Base-by-base conservation (phyloP, 2,888 invertebrate genomes). In the Pyrrhia umbra region DNA sequence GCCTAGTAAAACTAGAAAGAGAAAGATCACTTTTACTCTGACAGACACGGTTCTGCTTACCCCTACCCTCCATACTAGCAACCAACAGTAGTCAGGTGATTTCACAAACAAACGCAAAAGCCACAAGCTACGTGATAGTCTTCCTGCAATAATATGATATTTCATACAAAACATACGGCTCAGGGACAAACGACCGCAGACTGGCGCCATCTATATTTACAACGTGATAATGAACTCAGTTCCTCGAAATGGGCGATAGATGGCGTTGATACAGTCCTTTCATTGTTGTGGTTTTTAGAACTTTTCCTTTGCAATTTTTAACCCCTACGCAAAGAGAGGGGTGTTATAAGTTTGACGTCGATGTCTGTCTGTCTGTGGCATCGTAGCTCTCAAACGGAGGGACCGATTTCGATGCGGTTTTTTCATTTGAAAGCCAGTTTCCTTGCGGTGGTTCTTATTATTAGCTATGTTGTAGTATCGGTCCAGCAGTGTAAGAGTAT, bases 201-300 rank as follows among this genome's bases (percentile, higher is more conserved):
- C 50, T 13, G 77, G 78, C 78, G 78, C 79, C 78, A 73, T 76
- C 70, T 74, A 59, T 63, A 6, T 73, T 76, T 68, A 60, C 46
- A 54, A 5, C 45, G 20, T 47, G 60, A 27, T 40, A 74, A 30
- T 46, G 37, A 42, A 42, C n/a, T 6, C 43, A 10, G 65, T 65
- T 57, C 50, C 9, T 6, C 2, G 20, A 46, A 42, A 43, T 23
- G 0, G 25, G 2, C 42, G 23, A 54, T 58, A 75, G 75, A 74
- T 73, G 75, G 75, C 65, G 50, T 0, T 55, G 6, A 2, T 0
- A 13, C 13, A 18, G 0, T 23, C 4, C 1, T 8, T 16, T 13
- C 30, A 40, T 27, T 39, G 25, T 5, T 16, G 10, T 16, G n/a
- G 3, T 3, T 9, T 39, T n/a, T 13, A 18, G 0, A n/a, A n/a